Base-by-base conservation (phyloP, 1,140 invertebrate species). In the Hyles vespertilio region DNA sequence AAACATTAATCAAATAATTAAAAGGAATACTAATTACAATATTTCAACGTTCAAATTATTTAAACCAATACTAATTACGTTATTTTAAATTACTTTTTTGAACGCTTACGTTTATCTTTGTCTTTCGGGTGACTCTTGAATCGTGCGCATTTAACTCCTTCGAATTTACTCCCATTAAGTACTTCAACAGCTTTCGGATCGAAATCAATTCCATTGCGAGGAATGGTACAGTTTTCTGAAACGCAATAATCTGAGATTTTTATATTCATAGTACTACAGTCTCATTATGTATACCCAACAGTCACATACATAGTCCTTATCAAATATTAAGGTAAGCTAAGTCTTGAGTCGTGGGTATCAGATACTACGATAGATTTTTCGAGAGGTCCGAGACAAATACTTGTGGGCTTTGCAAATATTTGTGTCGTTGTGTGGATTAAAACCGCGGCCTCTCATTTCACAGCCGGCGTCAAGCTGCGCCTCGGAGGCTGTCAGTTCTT, bases 121-220 rank as follows among this genome's bases (percentile, higher is more conserved):
- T 88, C 81, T 51, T 84, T 87, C 0, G 77, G 69, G 51, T 89
- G 85, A 66, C 85, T 89, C 52, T 89, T 89, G 45, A 89, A 89
- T 3, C 69, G 71, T 3, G 74, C 77, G 58, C 84, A 87, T 0
- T 66, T 64, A 4, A 66, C 50, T 0, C 74, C 72, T 43, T 69
- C 70, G 6, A 67, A n/a, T 57, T 85, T 84, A 10, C 67, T 74
- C 1, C 64, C 70, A 36, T 85, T 83, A 10, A 87, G 60, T 3
- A 88, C 53, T 58, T 88, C 85, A 0, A 85, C 81, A 34, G 70
- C 65, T 6, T 65, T 65, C 3, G 72, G 54, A 33, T 79, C 77
- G 6, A 78, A 69, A 1, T 87, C 78, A 22, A 61, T 59, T 5
- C 58, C 57, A 51, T 72, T 71, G n/a, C 72, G 32, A 32, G 61